A percentile compares a stretch with the other conserved stretches of the same genome.
Evolutionary conservation across 2,888 invertebrate species (phyloP).

Genomic region (Fragum fragum): DNA sequence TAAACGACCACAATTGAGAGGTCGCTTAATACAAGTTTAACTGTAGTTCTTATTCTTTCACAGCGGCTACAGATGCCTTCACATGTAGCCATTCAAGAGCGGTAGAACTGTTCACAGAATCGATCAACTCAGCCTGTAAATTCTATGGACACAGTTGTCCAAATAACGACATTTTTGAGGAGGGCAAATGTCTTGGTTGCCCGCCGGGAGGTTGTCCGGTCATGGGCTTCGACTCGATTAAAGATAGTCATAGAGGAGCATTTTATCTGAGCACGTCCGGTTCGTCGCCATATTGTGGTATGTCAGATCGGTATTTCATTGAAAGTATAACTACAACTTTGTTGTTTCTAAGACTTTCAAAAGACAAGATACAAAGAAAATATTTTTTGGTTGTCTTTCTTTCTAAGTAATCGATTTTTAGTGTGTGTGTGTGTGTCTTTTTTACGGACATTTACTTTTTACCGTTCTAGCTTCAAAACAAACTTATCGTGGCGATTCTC

Average conservation of each 20-base stretch:
- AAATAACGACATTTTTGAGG: conserved; percentile 65
- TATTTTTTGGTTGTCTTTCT: too few relatives aligned
- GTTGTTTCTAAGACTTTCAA: too few relatives aligned
- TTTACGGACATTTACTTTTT: too few relatives aligned
- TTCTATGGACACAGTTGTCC: conserved; percentile 71
- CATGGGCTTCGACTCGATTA: conserved; percentile 77
- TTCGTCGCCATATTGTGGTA: conserved; percentile 75
- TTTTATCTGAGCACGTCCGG: conserved; percentile 77
- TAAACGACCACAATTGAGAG: too few relatives aligned
- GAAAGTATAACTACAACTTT: too few relatives aligned
- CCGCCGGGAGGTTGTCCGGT: conserved; percentile 71
- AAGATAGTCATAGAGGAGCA: conserved; percentile 61
- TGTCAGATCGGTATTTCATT: conserved; percentile 16
- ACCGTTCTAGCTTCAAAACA: too few relatives aligned
- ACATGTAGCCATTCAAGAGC: conserved; percentile 76
- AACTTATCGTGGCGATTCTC: too few relatives aligned
- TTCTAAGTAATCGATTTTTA: too few relatives aligned
- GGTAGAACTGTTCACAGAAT: conserved; percentile 68
- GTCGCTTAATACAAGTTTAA: too few relatives aligned
- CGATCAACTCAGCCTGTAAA: conserved; percentile 71
- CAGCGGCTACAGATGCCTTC: conserved; percentile 57
- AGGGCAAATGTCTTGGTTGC: conserved; percentile 74
- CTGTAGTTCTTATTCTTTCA: too few relatives aligned
- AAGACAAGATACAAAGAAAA: too few relatives aligned
- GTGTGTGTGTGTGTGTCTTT: too few relatives aligned